A percentile compares a stretch with the other conserved stretches of the same genome.
Evolutionary conservation across 2,797 vertebrate species (phyloP).

Genomic region (Hyperoplus immaculatus): DNA sequence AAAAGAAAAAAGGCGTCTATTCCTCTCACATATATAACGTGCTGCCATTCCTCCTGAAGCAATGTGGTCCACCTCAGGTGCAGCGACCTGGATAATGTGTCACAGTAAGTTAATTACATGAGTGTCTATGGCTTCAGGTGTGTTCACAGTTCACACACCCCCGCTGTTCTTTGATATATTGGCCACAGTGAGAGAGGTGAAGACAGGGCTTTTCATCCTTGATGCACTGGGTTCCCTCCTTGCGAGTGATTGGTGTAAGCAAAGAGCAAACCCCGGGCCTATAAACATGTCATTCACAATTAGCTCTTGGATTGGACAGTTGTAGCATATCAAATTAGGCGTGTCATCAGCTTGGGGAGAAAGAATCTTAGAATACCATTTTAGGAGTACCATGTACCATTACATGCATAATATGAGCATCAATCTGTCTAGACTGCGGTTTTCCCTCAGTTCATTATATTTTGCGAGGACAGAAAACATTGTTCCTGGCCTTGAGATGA

Average conservation of each 20-base stretch:
- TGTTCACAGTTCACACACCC: not conserved
- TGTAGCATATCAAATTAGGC: not conserved
- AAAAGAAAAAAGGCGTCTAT: slow-evolving; percentile 15
- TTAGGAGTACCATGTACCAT: not conserved
- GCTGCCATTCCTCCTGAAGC: slow-evolving; percentile 7
- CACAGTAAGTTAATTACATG: not conserved
- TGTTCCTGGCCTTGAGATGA: not conserved
- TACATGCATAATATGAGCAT: not conserved
- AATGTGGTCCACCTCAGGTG: not conserved
- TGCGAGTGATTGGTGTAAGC: not conserved
- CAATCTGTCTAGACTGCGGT: slow-evolving; percentile 18
- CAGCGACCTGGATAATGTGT: not conserved
- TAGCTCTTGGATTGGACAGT: not conserved
- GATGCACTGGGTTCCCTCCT: not conserved
- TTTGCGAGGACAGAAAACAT: not conserved
- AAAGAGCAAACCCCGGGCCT: not conserved
- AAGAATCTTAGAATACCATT: not conserved
- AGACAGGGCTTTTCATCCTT: not conserved
- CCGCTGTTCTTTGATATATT: not conserved
- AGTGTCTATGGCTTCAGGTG: not conserved
- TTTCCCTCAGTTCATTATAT: slow-evolving; percentile 11
- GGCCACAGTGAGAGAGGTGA: not conserved
- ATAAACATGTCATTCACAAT: not conserved
- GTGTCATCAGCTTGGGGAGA: not conserved
- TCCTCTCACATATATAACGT: slow-evolving; percentile 13